These are phyloP conservation scores for Riparia riparia DNA, from an alignment of 2,113 vertebrate species.

Conservation along the genomic window DNA sequence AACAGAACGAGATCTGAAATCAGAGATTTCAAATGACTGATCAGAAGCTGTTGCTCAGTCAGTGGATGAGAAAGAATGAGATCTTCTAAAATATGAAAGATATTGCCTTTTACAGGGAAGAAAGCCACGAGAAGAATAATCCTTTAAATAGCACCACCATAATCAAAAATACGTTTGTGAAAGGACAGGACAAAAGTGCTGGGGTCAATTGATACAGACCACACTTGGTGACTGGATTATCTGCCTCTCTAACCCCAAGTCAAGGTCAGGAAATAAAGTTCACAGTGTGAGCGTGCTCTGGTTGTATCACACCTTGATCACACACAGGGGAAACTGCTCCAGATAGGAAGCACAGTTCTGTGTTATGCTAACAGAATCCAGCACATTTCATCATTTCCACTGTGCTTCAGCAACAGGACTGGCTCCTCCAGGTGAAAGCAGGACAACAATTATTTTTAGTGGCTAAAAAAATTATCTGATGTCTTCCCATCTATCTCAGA, in stretches of 20 bases:
- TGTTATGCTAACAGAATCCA: background rate
- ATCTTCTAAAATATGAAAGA: background rate
- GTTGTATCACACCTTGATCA: background rate
- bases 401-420: background rate
- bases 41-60: background rate
- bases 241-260: background rate
- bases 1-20: background rate
- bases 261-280: slow-evolving; percentile 13
- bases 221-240: background rate
- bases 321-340: background rate
- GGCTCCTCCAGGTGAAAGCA: background rate
- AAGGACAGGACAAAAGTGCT: background rate
- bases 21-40: background rate
- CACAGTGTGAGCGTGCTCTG: background rate
- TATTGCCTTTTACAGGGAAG: background rate
- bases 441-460: slow-evolving; percentile 8
- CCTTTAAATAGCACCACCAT: background rate
- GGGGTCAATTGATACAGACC: background rate
- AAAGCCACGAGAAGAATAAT: background rate
- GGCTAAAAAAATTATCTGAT: background rate
- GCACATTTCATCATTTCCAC: background rate
- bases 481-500: background rate
- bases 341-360: background rate
- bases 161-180: background rate
- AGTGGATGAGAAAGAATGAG: background rate